A percentile compares a stretch with the other conserved stretches of the same genome.
Evolutionary conservation across 2,888 invertebrate species (phyloP).

Genomic region (Leptopilina myrica): DNA sequence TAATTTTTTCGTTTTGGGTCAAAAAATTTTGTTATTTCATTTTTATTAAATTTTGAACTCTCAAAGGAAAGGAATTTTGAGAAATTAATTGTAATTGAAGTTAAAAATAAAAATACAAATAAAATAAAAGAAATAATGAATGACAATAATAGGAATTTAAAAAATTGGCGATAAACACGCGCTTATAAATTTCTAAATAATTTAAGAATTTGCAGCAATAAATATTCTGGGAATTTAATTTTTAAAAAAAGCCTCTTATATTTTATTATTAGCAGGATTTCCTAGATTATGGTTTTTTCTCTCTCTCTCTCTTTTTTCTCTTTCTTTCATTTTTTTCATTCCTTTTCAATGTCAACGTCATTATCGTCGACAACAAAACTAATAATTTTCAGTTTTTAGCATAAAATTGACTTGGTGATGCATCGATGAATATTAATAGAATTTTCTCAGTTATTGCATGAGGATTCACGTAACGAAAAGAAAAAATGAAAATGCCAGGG

Average conservation of each 20-base stretch:
- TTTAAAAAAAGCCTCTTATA: neutral
- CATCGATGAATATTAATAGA: conserved; percentile 24
- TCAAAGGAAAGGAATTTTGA: no score
- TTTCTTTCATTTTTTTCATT: neutral
- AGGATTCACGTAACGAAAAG: conserved; percentile 9
- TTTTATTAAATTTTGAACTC: no score
- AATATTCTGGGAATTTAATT: no score
- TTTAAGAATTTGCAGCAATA: no score
- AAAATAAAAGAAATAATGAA: no score
- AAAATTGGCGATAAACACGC: no score
- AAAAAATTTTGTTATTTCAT: no score
- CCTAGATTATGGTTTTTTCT: neutral
- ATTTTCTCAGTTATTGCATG: conserved; percentile 29
- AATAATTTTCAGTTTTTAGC: conserved; percentile 11
- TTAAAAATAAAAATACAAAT: no score
- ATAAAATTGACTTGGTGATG: conserved; percentile 28
- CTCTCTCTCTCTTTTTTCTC: neutral
- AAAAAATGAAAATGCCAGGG: conserved; percentile 15
- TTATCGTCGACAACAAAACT: neutral
- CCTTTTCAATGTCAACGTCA: neutral
- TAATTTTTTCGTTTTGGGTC: no score
- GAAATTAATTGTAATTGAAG: no score
- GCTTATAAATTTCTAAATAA: no score
- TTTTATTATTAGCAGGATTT: conserved; percentile 20
- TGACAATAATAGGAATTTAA: no score